Evolutionary conservation across 2,888 invertebrate species (phyloP).

Genomic region (Oscheius myriophilus): DNA sequence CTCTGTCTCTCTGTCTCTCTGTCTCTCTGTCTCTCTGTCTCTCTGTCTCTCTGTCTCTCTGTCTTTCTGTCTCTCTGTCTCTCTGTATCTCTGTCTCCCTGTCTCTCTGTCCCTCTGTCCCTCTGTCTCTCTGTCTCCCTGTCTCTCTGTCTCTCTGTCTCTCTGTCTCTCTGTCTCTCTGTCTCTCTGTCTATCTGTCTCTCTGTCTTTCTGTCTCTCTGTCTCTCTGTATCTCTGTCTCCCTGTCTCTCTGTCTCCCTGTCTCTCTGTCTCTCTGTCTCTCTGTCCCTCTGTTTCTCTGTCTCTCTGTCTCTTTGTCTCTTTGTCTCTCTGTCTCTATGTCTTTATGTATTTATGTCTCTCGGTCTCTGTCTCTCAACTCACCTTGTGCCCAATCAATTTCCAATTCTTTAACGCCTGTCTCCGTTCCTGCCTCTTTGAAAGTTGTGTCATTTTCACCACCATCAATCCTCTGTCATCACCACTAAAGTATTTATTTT

Average conservation of each 20-base stretch:
- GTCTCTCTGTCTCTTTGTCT: not conserved
- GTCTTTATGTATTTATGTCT: not conserved
- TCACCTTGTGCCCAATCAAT: conserved; percentile 75
- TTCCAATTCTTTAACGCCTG: conserved; percentile 97
- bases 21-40: not conserved
- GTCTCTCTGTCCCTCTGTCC: too few species aligned
- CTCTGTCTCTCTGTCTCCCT: not conserved
- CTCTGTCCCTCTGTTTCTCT: not conserved
- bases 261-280: not conserved
- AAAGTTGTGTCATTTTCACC: conserved; percentile 90
- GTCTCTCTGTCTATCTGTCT: not conserved
- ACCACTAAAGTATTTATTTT: conserved; percentile 13
- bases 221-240: not conserved
- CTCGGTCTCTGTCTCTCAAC: not conserved
- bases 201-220: not conserved
- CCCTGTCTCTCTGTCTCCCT: too few species aligned
- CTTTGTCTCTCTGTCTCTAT: too few species aligned
- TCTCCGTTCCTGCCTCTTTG: conserved; percentile 79
- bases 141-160: not conserved
- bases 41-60: not conserved
- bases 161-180: too few species aligned
- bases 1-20: not conserved
- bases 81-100: too few species aligned
- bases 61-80: not conserved
- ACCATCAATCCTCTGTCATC: conserved; percentile 85